A percentile compares a stretch with the other conserved stretches of the same genome.
phyloP scores from a whole-genome alignment of 1,140 invertebrate genomes.

The Cyclina sinensis region DNA sequence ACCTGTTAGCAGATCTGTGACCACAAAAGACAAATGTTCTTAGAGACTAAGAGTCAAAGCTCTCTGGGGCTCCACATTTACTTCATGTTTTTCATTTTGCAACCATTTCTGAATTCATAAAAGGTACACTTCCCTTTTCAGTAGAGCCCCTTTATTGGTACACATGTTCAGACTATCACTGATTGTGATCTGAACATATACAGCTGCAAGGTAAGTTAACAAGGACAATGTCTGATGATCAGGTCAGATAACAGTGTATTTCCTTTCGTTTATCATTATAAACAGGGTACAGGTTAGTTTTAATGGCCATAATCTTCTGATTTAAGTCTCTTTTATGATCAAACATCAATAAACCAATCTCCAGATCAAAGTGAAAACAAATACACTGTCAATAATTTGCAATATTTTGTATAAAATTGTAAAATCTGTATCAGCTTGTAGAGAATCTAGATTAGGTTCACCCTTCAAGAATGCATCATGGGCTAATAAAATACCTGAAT shows the following conservation, averaged over 20 bases:
- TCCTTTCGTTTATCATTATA: conserved; percentile 22
- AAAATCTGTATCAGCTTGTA: not conserved
- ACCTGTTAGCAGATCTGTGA: too few relatives aligned
- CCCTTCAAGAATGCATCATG: not conserved
- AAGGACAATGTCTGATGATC: not conserved
- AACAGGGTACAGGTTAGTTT: not conserved
- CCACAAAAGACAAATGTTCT: too few relatives aligned
- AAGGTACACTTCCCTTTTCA: not conserved
- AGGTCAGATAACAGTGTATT: conserved; percentile 16
- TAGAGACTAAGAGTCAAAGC: too few relatives aligned
- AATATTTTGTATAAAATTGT: conserved; percentile 19
- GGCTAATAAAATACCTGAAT: conserved; percentile 1
- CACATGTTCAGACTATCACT: not conserved
- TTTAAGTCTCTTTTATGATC: conserved; percentile 4
- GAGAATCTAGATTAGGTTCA: not conserved
- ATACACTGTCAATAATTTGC: conserved; percentile 29
- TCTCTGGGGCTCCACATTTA: too few relatives aligned
- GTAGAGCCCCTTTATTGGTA: not conserved
- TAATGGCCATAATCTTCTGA: not conserved
- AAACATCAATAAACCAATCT: conserved; percentile 16
- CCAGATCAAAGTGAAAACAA: conserved; percentile 35
- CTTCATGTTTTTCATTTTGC: too few relatives aligned
- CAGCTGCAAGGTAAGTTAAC: not conserved
- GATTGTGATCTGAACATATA: not conserved
- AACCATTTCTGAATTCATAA: not conserved